A percentile compares a stretch with the other conserved stretches of the same genome.
Evolutionary conservation across 2,797 vertebrate genomes (phyloP).

Genomic region (Sandelia bainsii): DNA sequence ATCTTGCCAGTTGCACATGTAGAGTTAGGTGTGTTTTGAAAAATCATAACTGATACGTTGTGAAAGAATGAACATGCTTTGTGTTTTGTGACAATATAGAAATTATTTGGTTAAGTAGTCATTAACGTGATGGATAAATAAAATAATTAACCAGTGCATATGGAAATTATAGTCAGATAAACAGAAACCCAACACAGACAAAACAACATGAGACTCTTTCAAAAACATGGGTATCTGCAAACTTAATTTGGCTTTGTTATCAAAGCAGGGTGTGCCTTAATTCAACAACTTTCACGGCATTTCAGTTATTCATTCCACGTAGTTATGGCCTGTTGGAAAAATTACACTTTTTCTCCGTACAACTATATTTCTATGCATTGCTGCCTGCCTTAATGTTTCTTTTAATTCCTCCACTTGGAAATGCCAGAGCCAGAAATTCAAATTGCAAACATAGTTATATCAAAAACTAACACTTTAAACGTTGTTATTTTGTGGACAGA

Average conservation of each 20-base stretch:
- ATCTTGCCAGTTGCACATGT: background rate
- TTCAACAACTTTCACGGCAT: background rate
- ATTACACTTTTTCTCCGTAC: background rate
- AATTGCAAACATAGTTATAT: background rate
- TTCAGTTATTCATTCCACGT: background rate
- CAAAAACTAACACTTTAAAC: background rate
- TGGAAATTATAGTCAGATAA: slow-evolving; percentile 21
- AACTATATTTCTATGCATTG: background rate
- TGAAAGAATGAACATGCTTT: background rate
- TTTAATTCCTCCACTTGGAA: background rate
- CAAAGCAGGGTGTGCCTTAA: background rate
- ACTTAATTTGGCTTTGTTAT: background rate
- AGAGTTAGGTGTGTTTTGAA: background rate
- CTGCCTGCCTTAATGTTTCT: too few relatives aligned
- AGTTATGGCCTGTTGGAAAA: background rate
- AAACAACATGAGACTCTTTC: background rate
- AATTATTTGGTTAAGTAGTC: slow-evolving; percentile 10
- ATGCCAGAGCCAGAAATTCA: background rate
- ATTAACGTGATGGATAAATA: slow-evolving; percentile 7
- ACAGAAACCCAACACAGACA: background rate
- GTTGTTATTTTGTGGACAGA: slow-evolving; percentile 1
- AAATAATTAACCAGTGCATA: slow-evolving; percentile 10
- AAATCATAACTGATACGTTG: background rate
- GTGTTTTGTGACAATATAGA: slow-evolving; percentile 10
- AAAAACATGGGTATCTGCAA: background rate